These are phyloP conservation scores for Neodiprion pinetum DNA, from an alignment of 1,140 invertebrate species.

Conservation along the genomic window DNA sequence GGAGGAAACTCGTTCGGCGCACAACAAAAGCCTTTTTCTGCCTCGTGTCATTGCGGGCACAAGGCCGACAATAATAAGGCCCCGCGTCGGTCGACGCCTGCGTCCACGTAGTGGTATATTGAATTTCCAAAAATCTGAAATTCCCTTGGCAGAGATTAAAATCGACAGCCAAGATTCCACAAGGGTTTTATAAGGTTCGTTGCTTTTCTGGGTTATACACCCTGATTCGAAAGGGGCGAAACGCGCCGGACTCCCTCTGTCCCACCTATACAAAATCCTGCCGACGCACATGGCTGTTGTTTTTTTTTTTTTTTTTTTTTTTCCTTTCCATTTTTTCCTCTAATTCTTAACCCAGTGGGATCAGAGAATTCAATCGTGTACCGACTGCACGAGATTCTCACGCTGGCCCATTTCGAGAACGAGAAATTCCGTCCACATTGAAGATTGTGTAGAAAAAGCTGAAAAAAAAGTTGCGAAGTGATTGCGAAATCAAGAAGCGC, in stretches of 20 bases:
- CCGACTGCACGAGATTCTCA: no score
- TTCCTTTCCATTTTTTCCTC: not conserved
- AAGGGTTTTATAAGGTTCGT: slow-evolving; percentile 29
- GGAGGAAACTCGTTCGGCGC: slow-evolving; percentile 3
- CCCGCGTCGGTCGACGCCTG: slow-evolving; percentile 23
- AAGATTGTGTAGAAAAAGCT: no score
- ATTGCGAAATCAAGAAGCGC: no score
- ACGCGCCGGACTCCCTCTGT: not conserved
- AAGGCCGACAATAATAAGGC: slow-evolving; percentile 25
- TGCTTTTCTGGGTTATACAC: slow-evolving; percentile 28
- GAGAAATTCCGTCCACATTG: no score
- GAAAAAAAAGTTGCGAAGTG: no score
- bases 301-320: not conserved
- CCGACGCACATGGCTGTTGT: not conserved
- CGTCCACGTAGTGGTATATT: slow-evolving; percentile 29
- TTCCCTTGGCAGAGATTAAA: not conserved
- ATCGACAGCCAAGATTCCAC: slow-evolving; percentile 1
- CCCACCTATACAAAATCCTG: no score
- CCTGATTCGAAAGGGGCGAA: not conserved
- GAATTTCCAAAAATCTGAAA: slow-evolving; percentile 47
- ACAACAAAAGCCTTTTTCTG: slow-evolving; percentile 33
- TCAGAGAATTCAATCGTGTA: not conserved
- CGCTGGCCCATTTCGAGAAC: not conserved
- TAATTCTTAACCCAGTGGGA: not conserved
- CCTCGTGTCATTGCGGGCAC: slow-evolving; percentile 32